These are phyloP conservation scores for Hemichromis elongatus DNA, from an alignment of 2,113 vertebrate genomes.

Conservation along the genomic window DNA sequence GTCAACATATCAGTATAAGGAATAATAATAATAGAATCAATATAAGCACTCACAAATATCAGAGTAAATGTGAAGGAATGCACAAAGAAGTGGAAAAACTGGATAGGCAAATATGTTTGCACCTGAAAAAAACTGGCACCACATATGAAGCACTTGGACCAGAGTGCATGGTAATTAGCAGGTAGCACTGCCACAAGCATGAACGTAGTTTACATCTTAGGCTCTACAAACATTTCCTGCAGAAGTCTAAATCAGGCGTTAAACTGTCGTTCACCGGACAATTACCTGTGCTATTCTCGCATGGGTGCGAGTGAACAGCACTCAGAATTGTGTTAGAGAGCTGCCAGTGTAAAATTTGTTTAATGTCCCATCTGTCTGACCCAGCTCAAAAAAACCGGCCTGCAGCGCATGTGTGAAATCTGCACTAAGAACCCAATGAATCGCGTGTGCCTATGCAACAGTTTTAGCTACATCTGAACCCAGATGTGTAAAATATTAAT, in stretches of 20 bases:
- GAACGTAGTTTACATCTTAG: background rate
- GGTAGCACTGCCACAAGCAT: background rate
- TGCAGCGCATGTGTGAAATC: background rate
- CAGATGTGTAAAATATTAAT: background rate
- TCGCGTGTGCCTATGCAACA: fast-evolving
- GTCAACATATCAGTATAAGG: background rate
- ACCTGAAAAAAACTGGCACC: background rate
- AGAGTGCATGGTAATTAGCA: background rate
- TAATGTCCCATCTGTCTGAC: background rate
- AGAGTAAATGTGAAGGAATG: background rate
- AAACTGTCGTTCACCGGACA: background rate
- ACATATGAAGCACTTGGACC: background rate
- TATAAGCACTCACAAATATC: background rate
- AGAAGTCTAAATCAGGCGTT: background rate
- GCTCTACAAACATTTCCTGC: background rate
- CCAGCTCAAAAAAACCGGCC: background rate
- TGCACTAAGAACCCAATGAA: background rate
- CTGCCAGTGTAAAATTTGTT: background rate
- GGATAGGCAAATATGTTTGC: background rate
- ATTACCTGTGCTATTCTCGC: background rate
- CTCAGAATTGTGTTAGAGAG: background rate
- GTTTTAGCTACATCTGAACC: background rate
- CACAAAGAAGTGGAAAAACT: background rate
- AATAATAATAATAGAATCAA: background rate
- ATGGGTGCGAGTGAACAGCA: background rate